phyloP scores from a whole-genome alignment of 2,113 vertebrate genomes.

The Ammodytes marinus region DNA sequence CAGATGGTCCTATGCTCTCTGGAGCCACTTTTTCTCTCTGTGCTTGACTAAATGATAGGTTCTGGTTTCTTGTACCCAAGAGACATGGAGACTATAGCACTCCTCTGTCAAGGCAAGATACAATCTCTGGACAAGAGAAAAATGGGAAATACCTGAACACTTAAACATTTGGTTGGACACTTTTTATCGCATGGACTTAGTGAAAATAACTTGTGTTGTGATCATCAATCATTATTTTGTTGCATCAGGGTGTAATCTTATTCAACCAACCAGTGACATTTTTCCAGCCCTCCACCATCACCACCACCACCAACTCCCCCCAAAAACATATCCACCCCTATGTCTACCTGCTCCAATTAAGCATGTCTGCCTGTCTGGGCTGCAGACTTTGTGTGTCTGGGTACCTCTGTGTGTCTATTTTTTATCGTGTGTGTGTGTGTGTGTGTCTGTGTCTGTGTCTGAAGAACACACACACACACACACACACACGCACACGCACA shows the following conservation, averaged over 20 bases:
- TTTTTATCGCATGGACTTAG: not conserved
- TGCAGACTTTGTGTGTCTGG: slow-evolving; percentile 3
- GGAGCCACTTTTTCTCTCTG: slow-evolving; percentile 31
- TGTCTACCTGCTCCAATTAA: slow-evolving; percentile 54
- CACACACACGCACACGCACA: too few species aligned
- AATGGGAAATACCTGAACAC: slow-evolving; percentile 31
- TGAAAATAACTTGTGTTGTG: slow-evolving; percentile 13
- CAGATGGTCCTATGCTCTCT: slow-evolving; percentile 41
- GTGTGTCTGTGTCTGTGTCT: not conserved
- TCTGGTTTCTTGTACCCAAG: slow-evolving; percentile 49
- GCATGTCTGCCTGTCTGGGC: slow-evolving; percentile 33
- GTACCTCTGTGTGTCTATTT: slow-evolving; percentile 2
- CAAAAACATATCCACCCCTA: slow-evolving; percentile 45
- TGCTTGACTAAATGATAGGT: slow-evolving; percentile 52
- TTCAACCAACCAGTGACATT: slow-evolving; percentile 33
- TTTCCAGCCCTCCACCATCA: slow-evolving; percentile 30
- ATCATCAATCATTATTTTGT: slow-evolving; percentile 31
- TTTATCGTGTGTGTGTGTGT: not conserved
- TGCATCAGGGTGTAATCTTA: slow-evolving; percentile 11
- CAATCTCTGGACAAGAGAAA: slow-evolving; percentile 42
- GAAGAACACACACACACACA: not conserved
- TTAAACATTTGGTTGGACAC: slow-evolving; percentile 18
- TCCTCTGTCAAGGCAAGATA: slow-evolving; percentile 39
- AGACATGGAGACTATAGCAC: slow-evolving; percentile 32
- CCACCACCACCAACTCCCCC: slow-evolving; percentile 23